Percentiles rank a stretch among this genome's conserved stretches.
These are phyloP conservation scores for Ciconia stormi DNA, from an alignment of 2,113 vertebrate genomes.

Conservation along the genomic window DNA sequence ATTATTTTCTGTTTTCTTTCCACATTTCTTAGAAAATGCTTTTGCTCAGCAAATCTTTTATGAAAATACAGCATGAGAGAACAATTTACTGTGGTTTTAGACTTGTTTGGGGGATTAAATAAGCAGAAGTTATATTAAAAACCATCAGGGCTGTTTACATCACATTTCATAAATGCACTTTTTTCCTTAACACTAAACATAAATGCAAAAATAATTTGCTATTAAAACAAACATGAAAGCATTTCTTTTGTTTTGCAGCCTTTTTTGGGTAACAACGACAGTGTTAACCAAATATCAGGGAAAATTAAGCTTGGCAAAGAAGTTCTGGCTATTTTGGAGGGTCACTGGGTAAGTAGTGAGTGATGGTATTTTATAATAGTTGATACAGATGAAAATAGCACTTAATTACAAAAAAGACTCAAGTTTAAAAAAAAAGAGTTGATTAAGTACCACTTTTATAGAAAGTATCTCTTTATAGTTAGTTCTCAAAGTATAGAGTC, in stretches of 20 bases:
- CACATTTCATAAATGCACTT: not conserved
- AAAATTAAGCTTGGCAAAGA: constrained; percentile 98
- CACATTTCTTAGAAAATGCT: not conserved
- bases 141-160: not conserved
- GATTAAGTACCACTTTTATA: not conserved
- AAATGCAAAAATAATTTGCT: not conserved
- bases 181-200: not conserved
- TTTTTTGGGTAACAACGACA: constrained; percentile 94
- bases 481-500: not conserved
- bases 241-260: constrained; percentile 79
- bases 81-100: not conserved
- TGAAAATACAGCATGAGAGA: not conserved
- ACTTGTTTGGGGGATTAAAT: not conserved
- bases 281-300: constrained; percentile 92
- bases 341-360: constrained; percentile 90
- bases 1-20: not conserved
- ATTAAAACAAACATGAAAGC: not conserved
- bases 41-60: not conserved
- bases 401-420: not conserved
- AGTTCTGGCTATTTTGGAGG: constrained; percentile 94
- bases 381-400: not conserved
- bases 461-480: not conserved
- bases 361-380: not conserved
- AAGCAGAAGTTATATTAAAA: not conserved
- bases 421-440: not conserved